Evolutionary conservation across 2,113 vertebrate species (phyloP).

Genomic region (Myotis davidii): DNA sequence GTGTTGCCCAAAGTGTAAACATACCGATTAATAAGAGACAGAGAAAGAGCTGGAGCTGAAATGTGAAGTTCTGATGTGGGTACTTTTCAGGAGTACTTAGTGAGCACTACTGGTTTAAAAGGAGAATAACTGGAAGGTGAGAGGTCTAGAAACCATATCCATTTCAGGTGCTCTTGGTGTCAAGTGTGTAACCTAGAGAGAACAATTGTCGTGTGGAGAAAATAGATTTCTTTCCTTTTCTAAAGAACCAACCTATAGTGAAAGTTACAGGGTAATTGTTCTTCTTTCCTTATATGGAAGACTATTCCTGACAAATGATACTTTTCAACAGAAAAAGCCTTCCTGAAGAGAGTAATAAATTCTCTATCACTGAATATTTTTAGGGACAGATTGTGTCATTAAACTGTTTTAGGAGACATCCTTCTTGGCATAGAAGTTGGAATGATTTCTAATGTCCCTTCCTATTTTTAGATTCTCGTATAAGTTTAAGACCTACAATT

Average conservation of each 20-base stretch:
- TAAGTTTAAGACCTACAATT: conserved; percentile 9
- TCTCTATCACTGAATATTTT: neutral
- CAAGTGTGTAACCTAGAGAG: neutral
- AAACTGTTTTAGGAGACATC: neutral
- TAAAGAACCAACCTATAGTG: neutral
- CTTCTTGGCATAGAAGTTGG: neutral
- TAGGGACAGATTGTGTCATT: neutral
- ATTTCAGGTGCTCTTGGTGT: neutral
- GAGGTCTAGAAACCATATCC: neutral
- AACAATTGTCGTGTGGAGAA: neutral
- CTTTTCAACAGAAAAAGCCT: neutral
- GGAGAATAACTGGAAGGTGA: neutral
- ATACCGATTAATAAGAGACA: neutral
- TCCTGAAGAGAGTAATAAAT: neutral
- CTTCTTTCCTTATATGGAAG: neutral
- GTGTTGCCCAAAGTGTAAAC: conserved; percentile 6
- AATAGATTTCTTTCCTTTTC: neutral
- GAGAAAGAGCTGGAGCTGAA: neutral
- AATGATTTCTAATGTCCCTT: conserved; percentile 34
- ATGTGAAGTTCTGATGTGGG: neutral
- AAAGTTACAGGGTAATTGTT: neutral
- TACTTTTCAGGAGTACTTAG: neutral
- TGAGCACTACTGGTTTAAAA: neutral
- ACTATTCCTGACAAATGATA: neutral
- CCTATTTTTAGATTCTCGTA: conserved; percentile 46